Conservation (phyloP, 1,140 invertebrate species). For the Chlorops oryzae region DNA sequence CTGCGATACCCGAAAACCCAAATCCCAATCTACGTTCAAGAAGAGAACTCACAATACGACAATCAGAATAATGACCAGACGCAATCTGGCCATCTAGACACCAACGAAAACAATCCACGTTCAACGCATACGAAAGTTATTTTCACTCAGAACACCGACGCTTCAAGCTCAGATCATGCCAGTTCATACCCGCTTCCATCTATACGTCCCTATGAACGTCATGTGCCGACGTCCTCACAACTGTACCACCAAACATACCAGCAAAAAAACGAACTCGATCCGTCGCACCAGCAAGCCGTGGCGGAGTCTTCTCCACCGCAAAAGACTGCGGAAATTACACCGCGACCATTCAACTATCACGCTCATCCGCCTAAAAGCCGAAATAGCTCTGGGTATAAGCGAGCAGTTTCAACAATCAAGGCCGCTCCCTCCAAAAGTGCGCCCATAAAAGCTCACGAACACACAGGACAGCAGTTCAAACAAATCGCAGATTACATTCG, state of each 20-base stretch:
- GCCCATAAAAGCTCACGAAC: too few species aligned
- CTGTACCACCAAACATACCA: constrained; percentile 14
- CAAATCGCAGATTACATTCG: too few species aligned
- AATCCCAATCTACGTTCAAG: constrained; percentile 36
- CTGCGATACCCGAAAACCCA: constrained; percentile 15
- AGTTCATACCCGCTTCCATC: constrained; percentile 21
- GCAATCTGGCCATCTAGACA: too few species aligned
- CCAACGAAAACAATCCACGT: constrained; percentile 41
- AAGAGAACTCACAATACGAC: too few species aligned
- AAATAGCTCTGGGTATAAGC: too few species aligned
- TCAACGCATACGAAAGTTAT: constrained; percentile 43
- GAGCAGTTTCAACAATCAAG: too few species aligned
- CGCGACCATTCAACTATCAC: constrained; percentile 41
- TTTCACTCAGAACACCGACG: constrained; percentile 28
- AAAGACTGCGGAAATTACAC: constrained; percentile 21
- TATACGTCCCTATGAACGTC: constrained; percentile 26
- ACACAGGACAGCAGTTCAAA: too few species aligned
- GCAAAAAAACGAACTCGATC: constrained; percentile 6
- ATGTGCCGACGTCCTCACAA: constrained; percentile 13
- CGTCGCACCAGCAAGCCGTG: constrained; percentile 1
- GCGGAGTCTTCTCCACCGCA: neutral
- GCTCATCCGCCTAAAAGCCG: too few species aligned
- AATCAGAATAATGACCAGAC: too few species aligned
- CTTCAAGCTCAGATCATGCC: constrained; percentile 15
- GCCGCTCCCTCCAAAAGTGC: too few species aligned